Conservation (phyloP, 2,797 vertebrate genomes). For the Morelia viridis region DNA sequence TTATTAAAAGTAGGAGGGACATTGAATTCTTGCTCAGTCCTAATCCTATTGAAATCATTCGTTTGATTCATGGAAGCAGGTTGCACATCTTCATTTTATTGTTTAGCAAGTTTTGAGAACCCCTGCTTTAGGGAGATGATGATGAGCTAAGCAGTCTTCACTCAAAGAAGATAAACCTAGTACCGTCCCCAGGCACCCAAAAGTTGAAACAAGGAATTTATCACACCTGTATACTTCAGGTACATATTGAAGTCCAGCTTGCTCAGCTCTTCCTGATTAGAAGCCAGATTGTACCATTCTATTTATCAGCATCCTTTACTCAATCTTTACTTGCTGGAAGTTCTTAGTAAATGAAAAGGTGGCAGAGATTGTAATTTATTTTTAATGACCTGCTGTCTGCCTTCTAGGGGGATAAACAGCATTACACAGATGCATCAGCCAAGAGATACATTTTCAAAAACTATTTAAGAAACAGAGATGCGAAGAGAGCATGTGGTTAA, state of each 20-base stretch:
- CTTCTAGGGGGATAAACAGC: slow-evolving; percentile 63
- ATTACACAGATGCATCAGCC: slow-evolving; percentile 39
- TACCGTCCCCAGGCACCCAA: too few species aligned
- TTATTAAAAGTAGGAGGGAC: too few species aligned
- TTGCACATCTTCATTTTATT: too few species aligned
- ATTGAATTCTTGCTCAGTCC: too few species aligned
- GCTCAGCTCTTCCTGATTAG: slow-evolving; percentile 9
- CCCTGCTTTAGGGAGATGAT: too few species aligned
- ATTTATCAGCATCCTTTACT: background rate
- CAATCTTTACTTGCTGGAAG: background rate
- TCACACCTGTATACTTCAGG: slow-evolving; percentile 11
- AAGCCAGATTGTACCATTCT: background rate
- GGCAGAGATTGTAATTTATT: slow-evolving; percentile 25
- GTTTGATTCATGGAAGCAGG: too few species aligned
- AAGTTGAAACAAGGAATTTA: background rate
- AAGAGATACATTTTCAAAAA: slow-evolving; percentile 23
- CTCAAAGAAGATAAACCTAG: too few species aligned
- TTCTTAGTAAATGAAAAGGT: background rate
- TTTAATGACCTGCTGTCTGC: slow-evolving; percentile 51
- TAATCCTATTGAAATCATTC: too few species aligned
- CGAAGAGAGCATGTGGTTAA: background rate
- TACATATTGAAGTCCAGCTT: slow-evolving; percentile 1
- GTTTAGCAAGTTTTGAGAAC: too few species aligned
- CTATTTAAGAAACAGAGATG: slow-evolving; percentile 23
- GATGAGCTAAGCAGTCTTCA: too few species aligned